Evolutionary conservation across 2,797 vertebrate genomes (phyloP).

Genomic region (Lacerta agilis): DNA sequence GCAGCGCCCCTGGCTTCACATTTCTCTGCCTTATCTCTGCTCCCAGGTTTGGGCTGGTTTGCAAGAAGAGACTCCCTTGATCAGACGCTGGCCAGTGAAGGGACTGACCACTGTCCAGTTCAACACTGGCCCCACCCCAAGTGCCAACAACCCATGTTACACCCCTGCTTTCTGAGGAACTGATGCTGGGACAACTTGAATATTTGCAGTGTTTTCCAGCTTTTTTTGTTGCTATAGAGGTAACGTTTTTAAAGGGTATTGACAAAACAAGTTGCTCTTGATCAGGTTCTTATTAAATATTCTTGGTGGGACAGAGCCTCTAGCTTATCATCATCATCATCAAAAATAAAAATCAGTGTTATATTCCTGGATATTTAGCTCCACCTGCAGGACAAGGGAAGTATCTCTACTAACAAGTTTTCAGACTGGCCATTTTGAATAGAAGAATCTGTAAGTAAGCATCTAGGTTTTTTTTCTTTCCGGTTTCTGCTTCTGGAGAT

Average conservation of each 20-base stretch:
- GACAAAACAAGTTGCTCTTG: neutral
- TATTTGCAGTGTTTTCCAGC: no score
- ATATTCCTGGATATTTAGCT: slow-evolving; percentile 56
- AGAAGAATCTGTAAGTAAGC: neutral
- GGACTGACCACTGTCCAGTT: no score
- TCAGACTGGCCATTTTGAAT: neutral
- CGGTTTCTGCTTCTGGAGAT: neutral
- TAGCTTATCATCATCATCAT: neutral
- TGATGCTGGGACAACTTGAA: no score
- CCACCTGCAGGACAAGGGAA: slow-evolving; percentile 59
- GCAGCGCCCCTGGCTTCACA: no score
- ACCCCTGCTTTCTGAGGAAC: no score
- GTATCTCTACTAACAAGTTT: neutral
- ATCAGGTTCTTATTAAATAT: neutral
- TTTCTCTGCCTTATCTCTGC: no score
- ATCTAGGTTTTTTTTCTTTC: neutral
- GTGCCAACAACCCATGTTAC: no score
- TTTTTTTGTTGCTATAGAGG: neutral
- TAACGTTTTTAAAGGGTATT: neutral
- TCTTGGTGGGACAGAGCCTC: neutral
- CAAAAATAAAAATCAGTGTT: neutral
- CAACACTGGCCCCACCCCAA: no score
- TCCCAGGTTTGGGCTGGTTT: no score
- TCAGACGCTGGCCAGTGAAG: no score
- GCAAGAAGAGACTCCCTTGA: no score